Conservation (phyloP, 2,113 vertebrate species). For the Lophochroa leadbeateri region DNA sequence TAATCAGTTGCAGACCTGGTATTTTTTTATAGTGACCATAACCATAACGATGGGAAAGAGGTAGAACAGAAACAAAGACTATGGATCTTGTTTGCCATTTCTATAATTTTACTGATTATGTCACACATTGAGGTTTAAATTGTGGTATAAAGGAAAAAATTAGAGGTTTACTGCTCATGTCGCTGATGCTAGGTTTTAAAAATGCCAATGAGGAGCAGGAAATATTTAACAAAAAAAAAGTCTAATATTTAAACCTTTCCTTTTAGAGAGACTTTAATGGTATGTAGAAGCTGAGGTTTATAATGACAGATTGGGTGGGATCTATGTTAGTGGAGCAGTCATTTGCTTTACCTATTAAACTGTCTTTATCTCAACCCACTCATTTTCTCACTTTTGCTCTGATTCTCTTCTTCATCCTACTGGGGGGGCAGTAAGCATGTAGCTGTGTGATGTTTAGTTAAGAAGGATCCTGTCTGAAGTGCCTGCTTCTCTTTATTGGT, state of each 20-base stretch:
- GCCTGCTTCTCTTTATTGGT: background rate
- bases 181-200: background rate
- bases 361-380: rapidly evolving
- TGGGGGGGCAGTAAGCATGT: rapidly evolving
- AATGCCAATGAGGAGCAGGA: background rate
- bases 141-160: background rate
- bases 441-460: background rate
- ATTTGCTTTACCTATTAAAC: background rate
- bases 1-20: background rate
- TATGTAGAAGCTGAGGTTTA: background rate
- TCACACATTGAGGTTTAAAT: background rate
- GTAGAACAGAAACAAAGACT: background rate
- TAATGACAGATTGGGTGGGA: background rate
- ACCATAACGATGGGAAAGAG: background rate
- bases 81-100: background rate
- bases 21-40: background rate
- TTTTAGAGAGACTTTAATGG: background rate
- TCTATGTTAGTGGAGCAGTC: background rate
- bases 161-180: background rate
- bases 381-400: background rate
- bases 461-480: background rate
- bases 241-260: background rate
- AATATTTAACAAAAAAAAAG: background rate
- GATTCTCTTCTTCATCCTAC: background rate
- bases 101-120: background rate